phyloP scores from a whole-genome alignment of 2,797 vertebrate species.

The Astyanax mexicanus region DNA sequence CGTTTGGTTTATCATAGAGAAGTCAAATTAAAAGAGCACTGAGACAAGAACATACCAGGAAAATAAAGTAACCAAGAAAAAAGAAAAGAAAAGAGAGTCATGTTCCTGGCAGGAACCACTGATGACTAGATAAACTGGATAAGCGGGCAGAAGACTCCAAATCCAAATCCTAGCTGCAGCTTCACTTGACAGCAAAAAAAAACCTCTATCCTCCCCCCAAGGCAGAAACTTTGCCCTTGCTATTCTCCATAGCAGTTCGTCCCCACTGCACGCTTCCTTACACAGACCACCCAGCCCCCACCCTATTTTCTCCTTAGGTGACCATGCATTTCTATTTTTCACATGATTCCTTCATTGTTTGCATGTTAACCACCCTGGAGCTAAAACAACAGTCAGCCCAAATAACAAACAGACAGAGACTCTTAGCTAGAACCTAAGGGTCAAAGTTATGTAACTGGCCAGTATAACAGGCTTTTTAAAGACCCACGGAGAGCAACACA shows the following conservation, averaged over 20 bases:
- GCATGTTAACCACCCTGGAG: not conserved
- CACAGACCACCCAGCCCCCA: constrained; percentile 7
- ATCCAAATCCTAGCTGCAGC: no score
- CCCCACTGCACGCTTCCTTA: not conserved
- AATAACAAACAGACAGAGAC: not conserved
- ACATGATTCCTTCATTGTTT: not conserved
- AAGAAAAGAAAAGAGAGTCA: not conserved
- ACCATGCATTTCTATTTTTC: not conserved
- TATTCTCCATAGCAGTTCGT: not conserved
- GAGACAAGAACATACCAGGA: not conserved
- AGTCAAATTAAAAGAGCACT: not conserved
- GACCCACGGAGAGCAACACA: not conserved
- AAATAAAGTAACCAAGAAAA: not conserved
- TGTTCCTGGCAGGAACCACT: no score
- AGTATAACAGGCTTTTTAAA: constrained; percentile 1
- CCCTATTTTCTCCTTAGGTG: not conserved
- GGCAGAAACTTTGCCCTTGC: not conserved
- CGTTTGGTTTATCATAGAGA: not conserved
- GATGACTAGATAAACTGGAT: not conserved
- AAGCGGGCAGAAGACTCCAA: not conserved
- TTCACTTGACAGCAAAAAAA: no score
- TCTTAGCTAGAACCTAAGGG: not conserved
- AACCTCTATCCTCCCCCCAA: no score
- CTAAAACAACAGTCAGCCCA: not conserved
- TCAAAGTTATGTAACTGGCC: not conserved